Evolutionary conservation across 2,888 invertebrate genomes (phyloP), one percentile per base, ranked within the genome.

Genomic region (Capitulum mitella): DNA sequence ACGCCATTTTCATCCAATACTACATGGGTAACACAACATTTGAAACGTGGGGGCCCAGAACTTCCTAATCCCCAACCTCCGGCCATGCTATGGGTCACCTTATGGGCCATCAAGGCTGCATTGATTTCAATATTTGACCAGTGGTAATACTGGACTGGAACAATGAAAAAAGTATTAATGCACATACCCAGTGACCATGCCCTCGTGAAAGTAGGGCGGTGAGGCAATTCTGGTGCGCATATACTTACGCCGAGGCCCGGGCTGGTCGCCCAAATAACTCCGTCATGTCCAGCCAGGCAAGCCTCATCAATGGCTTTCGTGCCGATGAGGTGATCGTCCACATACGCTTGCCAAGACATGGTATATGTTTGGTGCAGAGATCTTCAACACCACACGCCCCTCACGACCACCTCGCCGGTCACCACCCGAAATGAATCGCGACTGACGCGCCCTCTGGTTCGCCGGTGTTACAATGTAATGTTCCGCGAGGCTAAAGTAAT

Each of bases 331-430:
- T 95, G 95, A 91, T 94, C 95, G 90, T 95, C 95, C 89, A 95
- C 93, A 90, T 95, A 95, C 92, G 95, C 95, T 92, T 95, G 95
- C 95, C 95, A 95, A 93, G 94, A 95, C 95, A 95, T 95, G 88
- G 88, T 91, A 89, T 83, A 70, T 8, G 29, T 40, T 40, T 40
- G 26, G 40, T 26, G 12, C 26, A 22, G 16, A 22, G 12, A 5
- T 40, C 8, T 26, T 26, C 0, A 37, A 70, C 70, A 70, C 37
- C 40, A 37, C 70, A 40, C 64, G 16, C 16, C 70, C 37, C 32
- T 14, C 64, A 3, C 32, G 14, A n/a, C 8, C 37, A 22, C 37
- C 40, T 40, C 70, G 26, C 70, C 70, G 70, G 70, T 26, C 70
- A 37, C 70, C 70, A 70, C 70, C 70, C 70, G 40, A 70, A 70